Evolutionary conservation across 1,140 invertebrate genomes (phyloP).

Genomic region (Zaprionus nigranus): DNA sequence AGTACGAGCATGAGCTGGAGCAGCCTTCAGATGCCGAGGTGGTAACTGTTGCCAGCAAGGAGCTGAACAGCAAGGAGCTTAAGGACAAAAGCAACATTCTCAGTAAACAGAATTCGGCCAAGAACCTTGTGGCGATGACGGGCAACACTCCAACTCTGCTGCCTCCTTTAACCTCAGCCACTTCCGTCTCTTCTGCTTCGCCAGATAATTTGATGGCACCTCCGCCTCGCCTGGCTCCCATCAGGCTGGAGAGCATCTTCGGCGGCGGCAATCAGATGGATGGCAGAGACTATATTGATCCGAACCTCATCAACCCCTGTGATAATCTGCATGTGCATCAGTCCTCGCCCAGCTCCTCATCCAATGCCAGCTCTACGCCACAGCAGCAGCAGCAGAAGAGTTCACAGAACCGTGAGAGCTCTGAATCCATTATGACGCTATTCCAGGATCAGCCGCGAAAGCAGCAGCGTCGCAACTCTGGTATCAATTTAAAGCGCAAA

Average conservation of each 20-base stretch:
- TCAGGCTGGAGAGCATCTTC: constrained; percentile 69
- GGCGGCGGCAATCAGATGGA: constrained; percentile 39
- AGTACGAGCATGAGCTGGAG: constrained; percentile 82
- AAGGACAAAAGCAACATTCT: constrained; percentile 83
- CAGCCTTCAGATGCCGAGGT: constrained; percentile 65
- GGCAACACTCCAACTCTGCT: constrained; percentile 39
- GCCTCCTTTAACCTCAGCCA: constrained; percentile 52
- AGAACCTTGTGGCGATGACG: constrained; percentile 53
- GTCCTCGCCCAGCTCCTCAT: constrained; percentile 37
- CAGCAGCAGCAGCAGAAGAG: constrained; percentile 62
- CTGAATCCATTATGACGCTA: constrained; percentile 64
- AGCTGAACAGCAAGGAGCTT: constrained; percentile 75
- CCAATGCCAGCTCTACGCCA: constrained; percentile 60
- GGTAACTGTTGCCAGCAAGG: constrained; percentile 34
- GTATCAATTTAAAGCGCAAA: constrained; percentile 78
- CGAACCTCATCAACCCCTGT: constrained; percentile 81
- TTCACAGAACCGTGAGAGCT: constrained; percentile 59
- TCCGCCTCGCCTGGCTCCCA: constrained; percentile 56
- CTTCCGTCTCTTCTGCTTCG: background rate
- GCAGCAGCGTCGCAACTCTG: constrained; percentile 67
- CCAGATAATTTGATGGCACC: constrained; percentile 33
- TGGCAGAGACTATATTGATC: constrained; percentile 70
- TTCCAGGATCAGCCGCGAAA: constrained; percentile 51
- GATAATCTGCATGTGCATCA: constrained; percentile 77
- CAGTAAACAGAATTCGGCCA: constrained; percentile 82